Evolutionary conservation across 2,113 vertebrate genomes (phyloP).

Genomic region (Cyanocitta stelleri): DNA sequence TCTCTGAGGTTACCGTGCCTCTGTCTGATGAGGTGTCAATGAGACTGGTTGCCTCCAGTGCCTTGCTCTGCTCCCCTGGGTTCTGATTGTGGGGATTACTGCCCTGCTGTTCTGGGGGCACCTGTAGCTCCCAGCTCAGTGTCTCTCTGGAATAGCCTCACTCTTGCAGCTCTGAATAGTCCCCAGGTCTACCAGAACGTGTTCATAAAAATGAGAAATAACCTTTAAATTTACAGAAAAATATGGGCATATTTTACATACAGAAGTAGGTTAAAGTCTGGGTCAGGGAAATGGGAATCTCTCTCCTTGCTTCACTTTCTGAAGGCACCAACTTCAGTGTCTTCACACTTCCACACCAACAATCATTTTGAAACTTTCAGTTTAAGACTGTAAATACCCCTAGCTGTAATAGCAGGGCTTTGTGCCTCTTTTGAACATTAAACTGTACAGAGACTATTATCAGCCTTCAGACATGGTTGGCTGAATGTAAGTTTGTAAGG

Average conservation of each 20-base stretch:
- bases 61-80: background rate
- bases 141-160: background rate
- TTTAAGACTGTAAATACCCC: background rate
- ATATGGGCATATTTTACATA: background rate
- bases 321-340: background rate
- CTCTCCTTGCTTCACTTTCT: background rate
- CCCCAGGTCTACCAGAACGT: fast-evolving
- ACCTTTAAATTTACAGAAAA: background rate
- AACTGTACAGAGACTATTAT: background rate
- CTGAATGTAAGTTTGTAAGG: background rate
- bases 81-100: background rate
- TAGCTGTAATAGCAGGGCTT: background rate
- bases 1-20: background rate
- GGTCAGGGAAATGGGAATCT: background rate
- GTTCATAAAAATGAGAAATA: background rate
- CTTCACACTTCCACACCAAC: background rate
- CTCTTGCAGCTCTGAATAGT: background rate
- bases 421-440: background rate
- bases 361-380: background rate
- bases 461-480: background rate
- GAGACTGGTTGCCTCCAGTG: background rate
- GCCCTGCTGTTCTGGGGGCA: background rate
- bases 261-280: background rate
- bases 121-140: background rate
- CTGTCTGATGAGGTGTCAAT: background rate